Percentiles rank a stretch among this genome's conserved stretches.
phyloP scores from a whole-genome alignment of 35 echinoderm and acorn worm genomes.

The Heliocidaris tuberculata region DNA sequence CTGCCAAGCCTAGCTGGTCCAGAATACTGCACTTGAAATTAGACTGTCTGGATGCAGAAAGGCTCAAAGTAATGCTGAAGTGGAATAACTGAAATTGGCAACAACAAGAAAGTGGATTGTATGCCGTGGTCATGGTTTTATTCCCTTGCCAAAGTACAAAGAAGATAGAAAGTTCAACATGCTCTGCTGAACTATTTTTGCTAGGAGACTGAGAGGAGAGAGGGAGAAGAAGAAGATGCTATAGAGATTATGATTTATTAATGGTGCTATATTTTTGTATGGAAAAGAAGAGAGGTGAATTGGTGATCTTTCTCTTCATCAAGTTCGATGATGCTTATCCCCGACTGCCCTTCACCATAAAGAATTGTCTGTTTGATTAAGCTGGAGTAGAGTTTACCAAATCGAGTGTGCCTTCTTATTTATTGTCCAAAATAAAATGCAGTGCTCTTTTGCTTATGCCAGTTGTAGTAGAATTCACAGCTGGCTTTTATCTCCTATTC shows the following conservation, averaged over 20 bases:
- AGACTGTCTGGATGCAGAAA: neutral
- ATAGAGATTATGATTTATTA: conserved; percentile 7
- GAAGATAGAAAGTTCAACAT: neutral
- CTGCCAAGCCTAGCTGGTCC: neutral
- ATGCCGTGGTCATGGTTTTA: neutral
- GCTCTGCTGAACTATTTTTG: neutral
- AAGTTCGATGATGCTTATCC: neutral
- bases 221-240: neutral
- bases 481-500: neutral
- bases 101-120: neutral
- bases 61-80: neutral
- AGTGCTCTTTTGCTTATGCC: neutral
- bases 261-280: conserved; percentile 13
- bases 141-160: neutral
- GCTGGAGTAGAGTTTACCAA: neutral
- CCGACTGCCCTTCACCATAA: neutral
- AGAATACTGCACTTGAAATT: neutral
- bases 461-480: neutral
- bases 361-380: neutral
- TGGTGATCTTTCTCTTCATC: neutral
- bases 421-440: neutral
- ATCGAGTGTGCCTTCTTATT: neutral
- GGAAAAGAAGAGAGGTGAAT: neutral
- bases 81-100: neutral
- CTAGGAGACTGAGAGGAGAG: neutral